Evolutionary conservation across 2,113 vertebrate genomes (phyloP).

Genomic region (Cephalopholis sonnerati): DNA sequence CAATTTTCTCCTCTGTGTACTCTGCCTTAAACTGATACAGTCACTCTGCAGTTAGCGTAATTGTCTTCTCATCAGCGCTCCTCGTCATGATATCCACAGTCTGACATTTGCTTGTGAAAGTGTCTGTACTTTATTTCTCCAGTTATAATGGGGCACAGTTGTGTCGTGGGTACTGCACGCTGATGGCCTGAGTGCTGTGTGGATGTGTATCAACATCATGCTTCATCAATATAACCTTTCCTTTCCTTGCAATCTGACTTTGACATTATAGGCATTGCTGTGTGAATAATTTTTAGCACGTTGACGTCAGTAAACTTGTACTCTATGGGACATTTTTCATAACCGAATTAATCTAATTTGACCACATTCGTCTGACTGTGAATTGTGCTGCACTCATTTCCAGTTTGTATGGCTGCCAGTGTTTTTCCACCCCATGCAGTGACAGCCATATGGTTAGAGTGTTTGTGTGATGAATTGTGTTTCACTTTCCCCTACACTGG

Average conservation of each 20-base stretch:
- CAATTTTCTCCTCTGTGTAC: neutral
- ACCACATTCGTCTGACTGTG: conserved; percentile 4
- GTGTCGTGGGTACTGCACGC: neutral
- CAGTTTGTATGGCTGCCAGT: conserved; percentile 40
- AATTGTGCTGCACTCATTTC: conserved; percentile 10
- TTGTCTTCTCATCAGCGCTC: neutral
- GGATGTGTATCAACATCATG: neutral
- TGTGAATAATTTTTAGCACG: neutral
- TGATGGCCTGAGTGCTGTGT: neutral
- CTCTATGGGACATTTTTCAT: neutral
- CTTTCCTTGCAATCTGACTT: neutral
- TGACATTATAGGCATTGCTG: neutral
- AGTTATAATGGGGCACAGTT: no score
- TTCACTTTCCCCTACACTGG: conserved; percentile 19
- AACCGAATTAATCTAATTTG: conserved; percentile 10
- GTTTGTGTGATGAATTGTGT: conserved; percentile 41
- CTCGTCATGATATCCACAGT: neutral
- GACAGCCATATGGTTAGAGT: conserved; percentile 54
- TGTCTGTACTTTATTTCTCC: neutral
- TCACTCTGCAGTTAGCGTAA: neutral
- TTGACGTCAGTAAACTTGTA: neutral
- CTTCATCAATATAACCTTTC: neutral
- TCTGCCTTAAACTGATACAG: neutral
- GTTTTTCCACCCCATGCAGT: conserved; percentile 43
- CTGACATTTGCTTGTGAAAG: neutral